A percentile compares a stretch with the other conserved stretches of the same genome.
phyloP scores from a whole-genome alignment of 2,797 vertebrate species.

The Atherinosoma microstoma region DNA sequence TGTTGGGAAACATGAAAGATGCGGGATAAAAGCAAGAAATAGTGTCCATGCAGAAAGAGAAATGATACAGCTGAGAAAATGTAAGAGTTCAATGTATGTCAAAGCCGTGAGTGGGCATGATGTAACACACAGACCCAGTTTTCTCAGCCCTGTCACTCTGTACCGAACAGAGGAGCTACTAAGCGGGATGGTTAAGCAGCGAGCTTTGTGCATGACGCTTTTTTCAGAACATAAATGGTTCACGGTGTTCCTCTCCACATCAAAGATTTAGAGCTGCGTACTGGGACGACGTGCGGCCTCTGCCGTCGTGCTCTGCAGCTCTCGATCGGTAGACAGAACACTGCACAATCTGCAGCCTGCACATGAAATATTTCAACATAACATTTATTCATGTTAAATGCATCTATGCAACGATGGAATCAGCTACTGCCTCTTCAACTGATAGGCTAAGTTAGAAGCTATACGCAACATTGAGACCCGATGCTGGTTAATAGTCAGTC shows the following conservation, averaged over 20 bases:
- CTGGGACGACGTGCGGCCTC: not conserved
- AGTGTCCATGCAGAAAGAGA: not conserved
- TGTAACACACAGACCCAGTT: constrained; percentile 70
- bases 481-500: no score
- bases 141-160: constrained; percentile 1
- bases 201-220: not conserved
- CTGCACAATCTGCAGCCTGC: not conserved
- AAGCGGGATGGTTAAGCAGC: not conserved
- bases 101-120: constrained; percentile 33
- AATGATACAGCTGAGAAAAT: not conserved
- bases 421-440: not conserved
- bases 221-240: not conserved
- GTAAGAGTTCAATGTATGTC: constrained; percentile 50
- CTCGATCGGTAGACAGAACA: not conserved
- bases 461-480: no score
- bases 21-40: not conserved
- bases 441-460: not conserved
- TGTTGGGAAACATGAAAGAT: not conserved
- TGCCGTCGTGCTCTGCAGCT: not conserved
- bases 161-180: constrained; percentile 6
- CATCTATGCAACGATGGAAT: not conserved
- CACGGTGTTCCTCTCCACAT: not conserved
- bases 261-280: not conserved
- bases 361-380: not conserved
- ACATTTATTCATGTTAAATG: not conserved